These are phyloP conservation scores for Lobophora halterata DNA, from an alignment of 2,888 invertebrate species.

Conservation along the genomic window DNA sequence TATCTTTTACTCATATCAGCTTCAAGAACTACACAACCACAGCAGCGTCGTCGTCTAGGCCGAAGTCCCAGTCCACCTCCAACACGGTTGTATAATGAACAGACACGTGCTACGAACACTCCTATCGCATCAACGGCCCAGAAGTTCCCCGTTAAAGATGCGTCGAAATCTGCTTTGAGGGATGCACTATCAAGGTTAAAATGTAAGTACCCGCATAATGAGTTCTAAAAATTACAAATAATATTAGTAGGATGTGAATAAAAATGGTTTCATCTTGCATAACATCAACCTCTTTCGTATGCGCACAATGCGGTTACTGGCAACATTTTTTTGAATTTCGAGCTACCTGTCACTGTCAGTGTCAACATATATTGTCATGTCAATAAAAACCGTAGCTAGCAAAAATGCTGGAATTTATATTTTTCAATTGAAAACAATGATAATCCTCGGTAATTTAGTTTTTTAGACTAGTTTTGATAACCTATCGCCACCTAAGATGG, in stretches of 20 bases:
- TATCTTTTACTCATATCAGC: conserved; percentile 24
- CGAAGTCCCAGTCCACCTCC: conserved; percentile 68
- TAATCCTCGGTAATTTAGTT: conserved; percentile 26
- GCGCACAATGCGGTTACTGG: conserved; percentile 18
- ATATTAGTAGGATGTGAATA: no score
- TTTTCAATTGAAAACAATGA: conserved; percentile 31
- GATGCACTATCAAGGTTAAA: conserved; percentile 60
- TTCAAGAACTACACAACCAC: conserved; percentile 38
- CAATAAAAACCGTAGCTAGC: conserved; percentile 38
- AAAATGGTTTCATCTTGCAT: conserved; percentile 3
- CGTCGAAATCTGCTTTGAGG: conserved; percentile 47
- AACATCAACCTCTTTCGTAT: neutral
- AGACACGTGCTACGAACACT: conserved; percentile 63
- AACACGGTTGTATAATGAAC: conserved; percentile 39
- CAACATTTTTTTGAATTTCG: conserved; percentile 30
- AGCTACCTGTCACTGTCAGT: conserved; percentile 28
- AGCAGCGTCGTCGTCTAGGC: conserved; percentile 57
- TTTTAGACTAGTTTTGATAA: conserved; percentile 24
- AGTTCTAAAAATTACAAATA: no score
- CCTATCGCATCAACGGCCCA: conserved; percentile 31
- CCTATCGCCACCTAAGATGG: conserved; percentile 81
- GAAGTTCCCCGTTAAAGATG: conserved; percentile 38
- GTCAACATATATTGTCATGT: conserved; percentile 16
- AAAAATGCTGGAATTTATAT: conserved; percentile 24
- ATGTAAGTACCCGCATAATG: conserved; percentile 42